These are phyloP conservation scores for Mesocentrotus franciscanus DNA, from an alignment of 53 echinoderm and acorn worm species.

Conservation along the genomic window DNA sequence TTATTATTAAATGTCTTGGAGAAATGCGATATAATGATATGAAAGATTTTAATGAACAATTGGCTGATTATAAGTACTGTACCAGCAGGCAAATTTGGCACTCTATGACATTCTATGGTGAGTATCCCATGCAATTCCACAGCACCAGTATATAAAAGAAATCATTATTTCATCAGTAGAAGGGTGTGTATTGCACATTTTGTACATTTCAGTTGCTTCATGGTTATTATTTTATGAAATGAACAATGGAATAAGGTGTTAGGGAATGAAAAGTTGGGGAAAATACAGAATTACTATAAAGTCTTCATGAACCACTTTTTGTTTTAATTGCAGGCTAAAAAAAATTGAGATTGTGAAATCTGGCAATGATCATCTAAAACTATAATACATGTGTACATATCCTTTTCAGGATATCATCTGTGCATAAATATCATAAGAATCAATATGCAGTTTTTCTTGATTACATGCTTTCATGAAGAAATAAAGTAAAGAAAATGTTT, in stretches of 20 bases:
- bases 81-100: neutral
- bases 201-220: neutral
- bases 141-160: neutral
- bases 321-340: neutral
- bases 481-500: no score
- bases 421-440: neutral
- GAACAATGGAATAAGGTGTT: neutral
- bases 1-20: neutral
- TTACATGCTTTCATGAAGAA: no score
- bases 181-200: conserved; percentile 1
- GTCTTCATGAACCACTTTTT: no score
- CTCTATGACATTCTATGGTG: no score
- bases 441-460: neutral
- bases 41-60: neutral
- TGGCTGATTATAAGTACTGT: neutral
- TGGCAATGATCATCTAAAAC: neutral
- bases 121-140: no score
- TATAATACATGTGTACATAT: neutral
- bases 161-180: neutral
- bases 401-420: neutral
- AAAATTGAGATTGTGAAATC: neutral
- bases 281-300: no score
- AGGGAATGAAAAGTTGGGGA: neutral
- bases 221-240: neutral
- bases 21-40: neutral